Percentiles rank a stretch among this genome's conserved stretches.
phyloP scores from a whole-genome alignment of 2,888 invertebrate species.

The Yponomeuta evonymella region DNA sequence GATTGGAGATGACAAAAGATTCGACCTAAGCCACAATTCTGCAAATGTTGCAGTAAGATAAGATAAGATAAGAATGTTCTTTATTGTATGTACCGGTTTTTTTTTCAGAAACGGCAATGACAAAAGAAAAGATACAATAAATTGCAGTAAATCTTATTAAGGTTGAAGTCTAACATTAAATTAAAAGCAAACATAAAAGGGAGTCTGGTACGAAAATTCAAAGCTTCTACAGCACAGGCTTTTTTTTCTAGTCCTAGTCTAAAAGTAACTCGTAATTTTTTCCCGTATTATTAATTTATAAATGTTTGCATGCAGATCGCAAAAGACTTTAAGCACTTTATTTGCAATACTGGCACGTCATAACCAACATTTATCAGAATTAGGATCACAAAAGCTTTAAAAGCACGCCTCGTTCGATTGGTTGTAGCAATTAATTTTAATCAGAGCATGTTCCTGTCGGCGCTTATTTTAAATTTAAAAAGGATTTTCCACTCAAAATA shows the following conservation, averaged over 20 bases:
- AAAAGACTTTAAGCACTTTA: neutral
- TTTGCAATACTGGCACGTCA: neutral
- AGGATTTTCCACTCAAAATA: conserved; percentile 19
- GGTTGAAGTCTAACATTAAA: neutral
- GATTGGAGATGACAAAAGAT: conserved; percentile 8
- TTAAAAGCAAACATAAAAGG: neutral
- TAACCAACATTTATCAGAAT: neutral
- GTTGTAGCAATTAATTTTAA: conserved; percentile 26
- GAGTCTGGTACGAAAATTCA: too few species aligned
- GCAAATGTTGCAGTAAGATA: neutral
- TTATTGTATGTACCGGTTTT: too few species aligned
- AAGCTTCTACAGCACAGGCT: too few species aligned
- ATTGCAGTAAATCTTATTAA: too few species aligned
- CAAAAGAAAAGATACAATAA: too few species aligned
- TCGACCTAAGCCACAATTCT: neutral
- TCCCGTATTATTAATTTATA: too few species aligned
- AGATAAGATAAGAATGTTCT: too few species aligned
- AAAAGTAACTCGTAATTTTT: too few species aligned
- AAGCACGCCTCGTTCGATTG: conserved; percentile 15
- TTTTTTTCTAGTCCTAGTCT: too few species aligned
- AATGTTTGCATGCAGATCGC: neutral
- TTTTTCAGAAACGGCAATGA: too few species aligned
- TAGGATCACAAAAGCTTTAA: neutral
- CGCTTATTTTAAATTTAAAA: conserved; percentile 15
- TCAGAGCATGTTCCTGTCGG: conserved; percentile 25